Evolutionary conservation across 2,797 vertebrate species (phyloP).

Genomic region (Peromyscus attwateri): DNA sequence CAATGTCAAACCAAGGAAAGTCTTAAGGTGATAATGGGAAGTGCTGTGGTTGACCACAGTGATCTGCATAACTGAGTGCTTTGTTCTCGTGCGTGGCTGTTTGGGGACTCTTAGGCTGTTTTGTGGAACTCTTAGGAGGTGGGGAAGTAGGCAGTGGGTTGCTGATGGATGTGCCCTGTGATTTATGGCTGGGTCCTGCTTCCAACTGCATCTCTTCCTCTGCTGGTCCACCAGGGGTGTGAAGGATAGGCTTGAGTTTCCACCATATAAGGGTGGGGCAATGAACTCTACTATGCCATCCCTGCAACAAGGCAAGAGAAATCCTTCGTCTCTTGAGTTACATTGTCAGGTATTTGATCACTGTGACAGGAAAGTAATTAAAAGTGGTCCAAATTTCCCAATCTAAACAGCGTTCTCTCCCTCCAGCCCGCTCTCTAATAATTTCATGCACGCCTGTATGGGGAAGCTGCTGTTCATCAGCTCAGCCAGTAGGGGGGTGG

Average conservation of each 20-base stretch:
- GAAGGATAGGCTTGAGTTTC: too few species aligned
- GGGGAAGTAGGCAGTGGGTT: neutral
- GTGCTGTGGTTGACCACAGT: too few species aligned
- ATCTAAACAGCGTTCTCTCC: neutral
- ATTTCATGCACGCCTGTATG: neutral
- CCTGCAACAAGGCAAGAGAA: neutral
- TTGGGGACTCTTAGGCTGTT: neutral
- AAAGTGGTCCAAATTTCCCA: neutral
- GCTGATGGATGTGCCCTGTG: neutral
- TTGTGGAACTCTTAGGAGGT: neutral
- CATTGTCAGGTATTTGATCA: neutral
- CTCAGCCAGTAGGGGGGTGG: constrained; percentile 56
- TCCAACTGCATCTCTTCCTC: neutral
- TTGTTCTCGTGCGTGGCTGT: neutral
- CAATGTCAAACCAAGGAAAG: constrained; percentile 11
- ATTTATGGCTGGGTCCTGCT: neutral
- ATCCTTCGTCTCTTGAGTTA: neutral
- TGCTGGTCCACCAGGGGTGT: neutral
- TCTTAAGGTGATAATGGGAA: neutral
- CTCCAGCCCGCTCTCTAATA: neutral
- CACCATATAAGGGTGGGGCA: too few species aligned
- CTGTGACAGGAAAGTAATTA: neutral
- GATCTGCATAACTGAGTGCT: neutral
- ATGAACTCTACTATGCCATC: neutral
- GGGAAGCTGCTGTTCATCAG: constrained; percentile 48